Evolutionary conservation across 2,888 invertebrate genomes (phyloP).

Genomic region (Andrena hattorfiana): DNA sequence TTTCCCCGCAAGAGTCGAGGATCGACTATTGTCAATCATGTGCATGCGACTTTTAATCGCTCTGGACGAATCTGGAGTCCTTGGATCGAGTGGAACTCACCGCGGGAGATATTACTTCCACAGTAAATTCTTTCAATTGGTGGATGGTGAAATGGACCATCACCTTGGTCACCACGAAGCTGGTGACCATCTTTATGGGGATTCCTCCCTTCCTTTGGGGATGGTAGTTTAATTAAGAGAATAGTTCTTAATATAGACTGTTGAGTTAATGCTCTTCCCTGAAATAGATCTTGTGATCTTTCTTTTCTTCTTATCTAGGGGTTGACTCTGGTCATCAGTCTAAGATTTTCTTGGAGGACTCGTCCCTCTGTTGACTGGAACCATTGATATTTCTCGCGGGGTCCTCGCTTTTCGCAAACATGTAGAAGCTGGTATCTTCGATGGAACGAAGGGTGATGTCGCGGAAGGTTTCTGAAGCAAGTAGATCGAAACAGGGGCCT

Average conservation of each 20-base stretch:
- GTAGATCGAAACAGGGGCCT: neutral
- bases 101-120: too few species aligned
- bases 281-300: neutral
- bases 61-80: neutral
- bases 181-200: neutral
- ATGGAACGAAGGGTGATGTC: neutral
- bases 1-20: slow-evolving; percentile 8
- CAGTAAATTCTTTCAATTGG: too few species aligned
- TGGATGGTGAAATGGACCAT: neutral
- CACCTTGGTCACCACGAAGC: neutral
- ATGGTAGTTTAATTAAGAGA: neutral
- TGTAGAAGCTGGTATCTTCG: neutral
- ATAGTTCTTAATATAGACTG: neutral
- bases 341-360: slow-evolving; percentile 10
- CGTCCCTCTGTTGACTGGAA: slow-evolving; percentile 13
- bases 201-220: neutral
- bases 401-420: neutral
- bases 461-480: neutral
- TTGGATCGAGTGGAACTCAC: too few species aligned
- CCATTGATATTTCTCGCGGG: neutral
- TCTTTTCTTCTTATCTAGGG: neutral
- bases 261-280: neutral
- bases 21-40: slow-evolving; percentile 25
- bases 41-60: neutral
- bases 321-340: slow-evolving; percentile 39